Conservation (phyloP, 1,140 invertebrate species). For the Eupristina koningsbergeri region DNA sequence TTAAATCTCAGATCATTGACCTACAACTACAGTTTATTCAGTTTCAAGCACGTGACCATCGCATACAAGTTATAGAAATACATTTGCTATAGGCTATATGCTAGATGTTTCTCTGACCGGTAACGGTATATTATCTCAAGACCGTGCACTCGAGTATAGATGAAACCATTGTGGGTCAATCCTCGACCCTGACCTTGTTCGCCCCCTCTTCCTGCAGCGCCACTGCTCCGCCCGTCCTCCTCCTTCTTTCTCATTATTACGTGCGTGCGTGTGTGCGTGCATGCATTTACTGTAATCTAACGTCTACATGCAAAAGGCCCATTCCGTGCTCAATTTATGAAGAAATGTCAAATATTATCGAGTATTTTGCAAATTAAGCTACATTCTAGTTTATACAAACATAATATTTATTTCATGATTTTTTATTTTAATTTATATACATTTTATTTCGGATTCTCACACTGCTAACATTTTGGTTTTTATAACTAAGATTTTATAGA, state of each 20-base stretch:
- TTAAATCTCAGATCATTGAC: slow-evolving; percentile 51
- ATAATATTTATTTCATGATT: too few relatives aligned
- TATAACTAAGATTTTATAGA: too few relatives aligned
- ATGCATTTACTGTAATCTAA: too few relatives aligned
- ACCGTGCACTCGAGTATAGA: neutral
- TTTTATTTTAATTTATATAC: too few relatives aligned
- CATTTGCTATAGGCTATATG: neutral
- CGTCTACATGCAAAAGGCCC: too few relatives aligned
- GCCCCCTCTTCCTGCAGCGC: neutral
- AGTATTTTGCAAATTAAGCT: neutral
- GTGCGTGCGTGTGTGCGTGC: neutral
- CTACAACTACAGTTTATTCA: slow-evolving; percentile 54
- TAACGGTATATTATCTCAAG: slow-evolving; percentile 54
- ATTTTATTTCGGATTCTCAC: too few relatives aligned
- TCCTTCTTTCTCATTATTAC: neutral
- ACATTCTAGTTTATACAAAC: neutral
- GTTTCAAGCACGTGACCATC: slow-evolving; percentile 35
- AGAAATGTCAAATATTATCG: too few relatives aligned
- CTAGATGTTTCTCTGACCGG: slow-evolving; percentile 18
- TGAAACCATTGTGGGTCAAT: slow-evolving; percentile 13
- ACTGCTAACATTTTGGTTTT: too few relatives aligned
- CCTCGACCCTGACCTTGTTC: slow-evolving; percentile 41
- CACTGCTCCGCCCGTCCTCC: too few relatives aligned
- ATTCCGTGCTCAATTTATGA: too few relatives aligned
- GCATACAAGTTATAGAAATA: slow-evolving; percentile 26